Base-by-base conservation (phyloP, 2,888 invertebrate genomes). In the Papilio demoleus region DNA sequence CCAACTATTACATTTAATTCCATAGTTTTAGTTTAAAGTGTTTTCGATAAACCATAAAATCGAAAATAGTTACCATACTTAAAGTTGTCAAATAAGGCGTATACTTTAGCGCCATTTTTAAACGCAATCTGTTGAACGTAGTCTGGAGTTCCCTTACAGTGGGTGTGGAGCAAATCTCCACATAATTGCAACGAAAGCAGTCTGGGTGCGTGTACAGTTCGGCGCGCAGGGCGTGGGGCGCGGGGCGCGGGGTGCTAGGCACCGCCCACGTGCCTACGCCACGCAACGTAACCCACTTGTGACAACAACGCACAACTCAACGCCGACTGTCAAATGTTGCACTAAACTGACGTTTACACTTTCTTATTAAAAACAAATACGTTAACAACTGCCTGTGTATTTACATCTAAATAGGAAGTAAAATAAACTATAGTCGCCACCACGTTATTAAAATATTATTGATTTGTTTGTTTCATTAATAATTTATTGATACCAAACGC, bases 281-380 rank as follows among this genome's bases (percentile, higher is more conserved):
- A 31, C 70, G 59, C 62, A 76, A 45, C 19, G 56, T 58, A 80
- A 79, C 82, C 81, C 75, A 77, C 76, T 79, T 81, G 70, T 56
- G 47, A 62, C 65, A 69, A 72, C 67, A 73, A 76, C 77, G 77
- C 77, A 75, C 74, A 68, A 74, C 74, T 12, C 50, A 50, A 50
- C 12, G 50, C 24, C 50, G 64, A 71, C 73, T 75, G 73, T 74
- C 71, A 68, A 70, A 73, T 70, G 64, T 68, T 59, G 59, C 71
- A 70, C 67, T 68, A 0, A 24, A 59, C 53, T 59, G 50, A 42
- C n/a, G 14, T 8, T 50, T 24, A 38, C n/a, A 50, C 50, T 42
- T 61, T 50, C 50, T 36, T n/a, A 1, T 47, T 31, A 62, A 22
- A 0, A 38, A 38, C 40, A 36, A 19, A 36, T 11, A 19, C n/a